Conservation (phyloP, 1,140 invertebrate genomes). For the Forficula auricularia region DNA sequence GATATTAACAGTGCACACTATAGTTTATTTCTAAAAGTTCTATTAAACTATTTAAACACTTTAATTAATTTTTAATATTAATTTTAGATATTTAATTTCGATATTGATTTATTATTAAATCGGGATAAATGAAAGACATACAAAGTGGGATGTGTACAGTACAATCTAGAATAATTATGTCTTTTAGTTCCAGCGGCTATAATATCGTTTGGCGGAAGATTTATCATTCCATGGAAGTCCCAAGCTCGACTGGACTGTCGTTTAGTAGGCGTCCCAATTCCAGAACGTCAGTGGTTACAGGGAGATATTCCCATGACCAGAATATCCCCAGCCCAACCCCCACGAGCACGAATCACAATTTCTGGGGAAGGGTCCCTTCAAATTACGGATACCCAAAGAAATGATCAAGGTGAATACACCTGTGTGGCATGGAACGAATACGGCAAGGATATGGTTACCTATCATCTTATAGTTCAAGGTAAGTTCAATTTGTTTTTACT, state of each 20-base stretch:
- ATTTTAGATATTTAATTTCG: no score
- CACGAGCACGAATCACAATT: conserved; percentile 7
- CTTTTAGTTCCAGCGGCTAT: conserved; percentile 24
- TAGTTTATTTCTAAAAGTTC: no score
- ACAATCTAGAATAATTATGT: no score
- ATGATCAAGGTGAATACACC: conserved; percentile 24
- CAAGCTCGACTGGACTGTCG: conserved; percentile 25
- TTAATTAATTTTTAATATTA: no score
- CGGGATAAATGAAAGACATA: no score
- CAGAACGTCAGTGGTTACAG: conserved; percentile 23
- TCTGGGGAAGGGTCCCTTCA: conserved; percentile 12
- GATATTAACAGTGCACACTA: no score
- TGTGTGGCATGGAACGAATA: conserved; percentile 23
- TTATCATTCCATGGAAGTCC: conserved; percentile 18
- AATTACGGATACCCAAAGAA: conserved; percentile 13
- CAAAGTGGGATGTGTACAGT: no score
- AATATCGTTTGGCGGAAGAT: conserved; percentile 18
- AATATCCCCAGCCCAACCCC: conserved; percentile 5
- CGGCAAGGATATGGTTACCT: conserved; percentile 29
- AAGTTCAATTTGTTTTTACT: conserved; percentile 3
- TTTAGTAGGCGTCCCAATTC: conserved; percentile 25
- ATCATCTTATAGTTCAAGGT: conserved; percentile 35
- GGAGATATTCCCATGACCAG: conserved; percentile 9
- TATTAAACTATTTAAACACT: no score
- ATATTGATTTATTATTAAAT: no score